Evolutionary conservation across 2,797 vertebrate genomes (phyloP).

Genomic region (Enteromius fasciolatus): DNA sequence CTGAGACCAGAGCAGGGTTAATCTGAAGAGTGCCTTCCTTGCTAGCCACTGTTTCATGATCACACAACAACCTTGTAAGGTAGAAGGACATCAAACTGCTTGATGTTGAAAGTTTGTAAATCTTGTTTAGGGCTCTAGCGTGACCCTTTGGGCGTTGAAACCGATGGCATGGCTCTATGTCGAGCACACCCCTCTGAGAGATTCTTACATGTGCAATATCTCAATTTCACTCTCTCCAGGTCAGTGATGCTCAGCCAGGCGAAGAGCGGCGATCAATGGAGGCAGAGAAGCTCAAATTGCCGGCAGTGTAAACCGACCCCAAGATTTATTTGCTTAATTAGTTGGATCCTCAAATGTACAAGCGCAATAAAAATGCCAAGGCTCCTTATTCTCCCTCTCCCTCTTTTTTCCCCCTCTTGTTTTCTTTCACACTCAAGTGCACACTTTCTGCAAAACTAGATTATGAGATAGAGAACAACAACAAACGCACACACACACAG

Average conservation of each 20-base stretch:
- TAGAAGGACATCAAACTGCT: constrained; percentile 36
- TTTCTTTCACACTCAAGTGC: constrained; percentile 15
- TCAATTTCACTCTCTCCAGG: constrained; percentile 55
- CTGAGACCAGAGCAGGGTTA: not conserved
- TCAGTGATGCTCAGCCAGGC: constrained; percentile 68
- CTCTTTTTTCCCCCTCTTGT: constrained; percentile 44
- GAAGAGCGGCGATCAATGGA: constrained; percentile 68
- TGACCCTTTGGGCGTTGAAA: constrained; percentile 13
- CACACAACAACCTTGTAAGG: constrained; percentile 37
- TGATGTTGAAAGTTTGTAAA: constrained; percentile 37
- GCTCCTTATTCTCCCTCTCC: constrained; percentile 36
- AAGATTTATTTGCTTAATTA: constrained; percentile 80
- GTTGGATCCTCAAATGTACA: constrained; percentile 57
- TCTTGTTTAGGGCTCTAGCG: constrained; percentile 27
- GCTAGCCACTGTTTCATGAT: constrained; percentile 5
- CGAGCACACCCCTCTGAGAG: constrained; percentile 37
- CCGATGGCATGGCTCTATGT: constrained; percentile 21
- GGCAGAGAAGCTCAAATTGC: constrained; percentile 67
- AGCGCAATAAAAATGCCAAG: constrained; percentile 68
- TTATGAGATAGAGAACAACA: constrained; percentile 47
- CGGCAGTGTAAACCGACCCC: constrained; percentile 66
- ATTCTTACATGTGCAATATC: constrained; percentile 48
- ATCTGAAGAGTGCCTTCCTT: constrained; percentile 15
- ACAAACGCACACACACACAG: too few species aligned
- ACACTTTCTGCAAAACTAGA: constrained; percentile 45